phyloP scores from a whole-genome alignment of 2,113 vertebrate genomes.

The Trichechus manatus region DNA sequence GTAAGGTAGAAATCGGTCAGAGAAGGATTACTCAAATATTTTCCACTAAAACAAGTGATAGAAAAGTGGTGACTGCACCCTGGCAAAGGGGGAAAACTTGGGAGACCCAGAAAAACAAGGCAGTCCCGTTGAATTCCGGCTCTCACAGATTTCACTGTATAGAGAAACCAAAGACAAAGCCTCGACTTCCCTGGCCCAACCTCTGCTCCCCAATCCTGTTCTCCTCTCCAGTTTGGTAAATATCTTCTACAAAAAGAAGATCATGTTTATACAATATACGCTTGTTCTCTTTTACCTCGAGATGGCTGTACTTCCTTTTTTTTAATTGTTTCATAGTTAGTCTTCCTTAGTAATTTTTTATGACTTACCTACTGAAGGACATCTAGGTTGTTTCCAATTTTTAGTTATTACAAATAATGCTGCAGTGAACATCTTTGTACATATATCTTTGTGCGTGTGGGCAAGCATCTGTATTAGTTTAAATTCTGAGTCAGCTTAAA shows the following conservation, averaged over 20 bases:
- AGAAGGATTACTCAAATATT: neutral
- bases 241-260: constrained; percentile 4
- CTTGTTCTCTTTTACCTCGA: constrained; percentile 8
- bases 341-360: neutral
- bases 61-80: neutral
- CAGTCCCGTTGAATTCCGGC: neutral
- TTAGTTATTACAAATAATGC: no score
- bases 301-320: constrained; percentile 44
- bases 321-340: neutral
- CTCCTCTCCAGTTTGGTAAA: neutral
- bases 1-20: neutral
- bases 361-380: neutral
- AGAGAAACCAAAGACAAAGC: neutral
- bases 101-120: neutral
- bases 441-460: neutral
- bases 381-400: neutral
- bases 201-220: neutral
- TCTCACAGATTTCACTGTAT: neutral
- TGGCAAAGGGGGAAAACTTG: neutral
- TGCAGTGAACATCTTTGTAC: no score
- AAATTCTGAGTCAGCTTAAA: constrained; percentile 16
- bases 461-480: neutral
- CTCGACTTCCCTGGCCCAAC: neutral
- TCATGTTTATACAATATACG: constrained; percentile 15
- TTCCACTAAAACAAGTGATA: neutral